Base-by-base conservation (phyloP, 2,113 vertebrate genomes). In the Ptychochromis oligacanthus region DNA sequence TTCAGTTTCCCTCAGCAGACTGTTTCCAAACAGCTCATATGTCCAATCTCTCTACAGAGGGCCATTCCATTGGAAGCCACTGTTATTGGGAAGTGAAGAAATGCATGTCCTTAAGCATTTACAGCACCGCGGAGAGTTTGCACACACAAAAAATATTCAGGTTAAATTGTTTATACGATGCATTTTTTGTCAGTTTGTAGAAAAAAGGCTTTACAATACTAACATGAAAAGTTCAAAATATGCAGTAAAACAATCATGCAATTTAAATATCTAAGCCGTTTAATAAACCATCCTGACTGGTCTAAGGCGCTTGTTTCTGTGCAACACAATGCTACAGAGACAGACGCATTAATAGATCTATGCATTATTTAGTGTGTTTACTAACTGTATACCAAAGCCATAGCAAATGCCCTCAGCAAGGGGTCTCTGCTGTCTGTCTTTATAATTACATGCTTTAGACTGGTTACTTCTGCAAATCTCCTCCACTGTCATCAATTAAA, bases 301-400 rank as follows among this genome's bases (percentile, higher is more conserved):
- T 40, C 43, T 34, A 34, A 65, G 31, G 22, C 0, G 17, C 57
- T 15, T 46, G 22, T 65, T 40, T 40, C 49, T 59, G 54, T 20
- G 55, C 31, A 36, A 64, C 72, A 83, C 28, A 43, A 57, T 52
- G 14, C 34, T 36, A 83, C 82, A 14, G 59, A 91, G 83, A 90
- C 67, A 20, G 62, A 88, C 55, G 82, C 88, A 77, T 87, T 85
- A 88, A 88, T 84, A 88, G 85, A 85, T 46, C n/a, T 57, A 31
- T 94, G 81, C 87, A 93, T 91, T 89, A 94, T 93, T 94, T 74
- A 93, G 77, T 8, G 1, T 92, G 84, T 93, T 92, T 91, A 83
- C 89, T 38, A 24, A 56, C 17, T 70, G 56, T 79, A 36, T 65
- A 83, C 38, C n/a, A 60, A 67, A 77, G 76, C 58, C 62, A 36